These are phyloP conservation scores for Trigoniulus corallinus DNA, from an alignment of 1,140 invertebrate genomes.

Conservation along the genomic window DNA sequence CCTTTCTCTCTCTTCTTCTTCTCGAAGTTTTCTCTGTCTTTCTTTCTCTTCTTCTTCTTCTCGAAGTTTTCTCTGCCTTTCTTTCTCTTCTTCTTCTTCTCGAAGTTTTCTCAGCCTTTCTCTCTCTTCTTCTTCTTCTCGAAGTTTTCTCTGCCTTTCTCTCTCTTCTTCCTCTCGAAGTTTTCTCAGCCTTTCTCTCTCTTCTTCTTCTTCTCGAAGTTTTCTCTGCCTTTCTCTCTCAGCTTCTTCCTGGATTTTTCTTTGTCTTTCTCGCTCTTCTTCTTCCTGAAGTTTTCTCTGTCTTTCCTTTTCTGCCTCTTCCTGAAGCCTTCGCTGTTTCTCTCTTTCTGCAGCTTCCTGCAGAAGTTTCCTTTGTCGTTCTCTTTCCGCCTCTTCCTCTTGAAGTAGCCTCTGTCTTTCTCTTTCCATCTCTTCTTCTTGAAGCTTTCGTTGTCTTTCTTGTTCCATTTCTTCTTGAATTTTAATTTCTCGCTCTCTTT, in stretches of 20 bases:
- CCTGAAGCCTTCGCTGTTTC: background rate
- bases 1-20: conserved; percentile 1
- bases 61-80: background rate
- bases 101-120: conserved; percentile 3
- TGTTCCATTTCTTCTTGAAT: no score
- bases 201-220: background rate
- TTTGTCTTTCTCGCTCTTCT: no score
- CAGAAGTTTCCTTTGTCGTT: background rate
- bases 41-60: background rate
- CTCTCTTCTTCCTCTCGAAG: background rate
- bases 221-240: conserved; percentile 1
- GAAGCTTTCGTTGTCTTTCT: no score
- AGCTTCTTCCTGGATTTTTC: background rate
- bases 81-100: background rate
- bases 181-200: background rate
- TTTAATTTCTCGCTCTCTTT: no score
- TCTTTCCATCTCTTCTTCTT: no score
- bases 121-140: background rate
- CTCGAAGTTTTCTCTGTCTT: conserved; percentile 3
- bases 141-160: background rate
- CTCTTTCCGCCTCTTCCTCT: background rate
- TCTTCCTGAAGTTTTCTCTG: background rate
- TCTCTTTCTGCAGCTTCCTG: background rate
- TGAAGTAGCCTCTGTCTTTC: no score
- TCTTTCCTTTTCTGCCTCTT: background rate